Evolutionary conservation across 1,140 invertebrate species (phyloP).

Genomic region (Bombus balteatus): DNA sequence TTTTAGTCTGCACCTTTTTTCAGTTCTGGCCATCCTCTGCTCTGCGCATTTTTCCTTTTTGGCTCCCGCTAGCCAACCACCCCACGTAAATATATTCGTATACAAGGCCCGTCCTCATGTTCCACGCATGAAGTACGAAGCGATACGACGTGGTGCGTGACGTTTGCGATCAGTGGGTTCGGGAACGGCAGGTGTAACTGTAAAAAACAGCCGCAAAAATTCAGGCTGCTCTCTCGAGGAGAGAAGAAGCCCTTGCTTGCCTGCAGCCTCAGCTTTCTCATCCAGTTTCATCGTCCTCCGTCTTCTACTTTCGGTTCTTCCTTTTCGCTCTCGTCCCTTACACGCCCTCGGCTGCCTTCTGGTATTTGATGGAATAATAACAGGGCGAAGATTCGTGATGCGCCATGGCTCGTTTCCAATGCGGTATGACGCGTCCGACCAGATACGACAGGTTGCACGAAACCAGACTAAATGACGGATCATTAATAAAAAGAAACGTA

Average conservation of each 20-base stretch:
- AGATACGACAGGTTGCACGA: constrained; percentile 43
- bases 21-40: constrained; percentile 21
- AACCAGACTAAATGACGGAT: constrained; percentile 33
- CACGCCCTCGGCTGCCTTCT: constrained; percentile 32
- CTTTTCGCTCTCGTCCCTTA: not conserved
- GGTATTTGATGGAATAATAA: constrained; percentile 69
- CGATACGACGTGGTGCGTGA: constrained; percentile 65
- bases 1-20: constrained; percentile 27
- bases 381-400: constrained; percentile 41
- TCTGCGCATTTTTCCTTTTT: not conserved
- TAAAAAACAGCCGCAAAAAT: constrained; percentile 66
- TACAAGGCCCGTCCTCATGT: constrained; percentile 57
- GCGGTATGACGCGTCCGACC: not conserved
- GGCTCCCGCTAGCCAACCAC: not conserved
- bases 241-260: constrained; percentile 20
- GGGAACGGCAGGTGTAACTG: constrained; percentile 65
- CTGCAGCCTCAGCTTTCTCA: not conserved
- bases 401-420: constrained; percentile 10
- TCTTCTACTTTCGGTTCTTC: not conserved
- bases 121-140: constrained; percentile 62
- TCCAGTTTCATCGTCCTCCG: not conserved
- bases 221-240: constrained; percentile 32
- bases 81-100: constrained; percentile 17
- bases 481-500: constrained; percentile 35
- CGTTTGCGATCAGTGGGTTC: constrained; percentile 58